Evolutionary conservation across 1,140 invertebrate species (phyloP).

Genomic region (Zaprionus ornatus): DNA sequence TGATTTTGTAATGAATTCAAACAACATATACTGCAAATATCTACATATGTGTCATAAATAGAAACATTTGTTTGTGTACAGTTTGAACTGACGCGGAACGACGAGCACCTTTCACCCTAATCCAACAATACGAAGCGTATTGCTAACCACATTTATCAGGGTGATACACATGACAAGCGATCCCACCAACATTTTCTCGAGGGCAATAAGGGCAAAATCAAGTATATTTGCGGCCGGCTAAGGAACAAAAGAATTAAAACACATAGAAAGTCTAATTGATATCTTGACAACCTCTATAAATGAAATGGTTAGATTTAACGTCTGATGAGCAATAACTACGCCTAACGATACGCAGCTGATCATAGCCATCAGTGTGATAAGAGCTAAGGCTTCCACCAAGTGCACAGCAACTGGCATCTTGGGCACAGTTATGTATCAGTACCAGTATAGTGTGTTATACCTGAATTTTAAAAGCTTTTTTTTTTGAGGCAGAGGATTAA

Average conservation of each 20-base stretch:
- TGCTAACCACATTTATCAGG: conserved; percentile 50
- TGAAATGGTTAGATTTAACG: conserved; percentile 29
- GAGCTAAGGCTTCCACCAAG: conserved; percentile 53
- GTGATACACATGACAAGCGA: conserved; percentile 18
- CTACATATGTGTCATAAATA: too few species aligned
- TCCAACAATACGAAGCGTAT: conserved; percentile 41
- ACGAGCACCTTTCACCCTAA: conserved; percentile 23
- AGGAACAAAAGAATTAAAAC: not conserved
- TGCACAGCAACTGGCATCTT: conserved; percentile 63
- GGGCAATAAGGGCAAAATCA: conserved; percentile 26
- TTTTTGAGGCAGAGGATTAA: not conserved
- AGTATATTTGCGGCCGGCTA: conserved; percentile 64
- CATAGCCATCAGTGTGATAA: conserved; percentile 61
- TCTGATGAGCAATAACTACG: conserved; percentile 53
- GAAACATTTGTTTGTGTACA: too few species aligned
- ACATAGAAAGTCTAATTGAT: not conserved
- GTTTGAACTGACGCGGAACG: not conserved
- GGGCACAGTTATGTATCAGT: not conserved
- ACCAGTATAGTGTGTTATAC: not conserved
- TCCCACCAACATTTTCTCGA: conserved; percentile 59
- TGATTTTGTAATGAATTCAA: too few species aligned
- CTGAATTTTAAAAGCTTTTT: not conserved
- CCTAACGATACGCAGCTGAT: conserved; percentile 58
- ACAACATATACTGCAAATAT: too few species aligned
- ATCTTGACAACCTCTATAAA: conserved; percentile 51